Conservation (phyloP, 2,113 vertebrate species). For the Sebastes schlegelii region DNA sequence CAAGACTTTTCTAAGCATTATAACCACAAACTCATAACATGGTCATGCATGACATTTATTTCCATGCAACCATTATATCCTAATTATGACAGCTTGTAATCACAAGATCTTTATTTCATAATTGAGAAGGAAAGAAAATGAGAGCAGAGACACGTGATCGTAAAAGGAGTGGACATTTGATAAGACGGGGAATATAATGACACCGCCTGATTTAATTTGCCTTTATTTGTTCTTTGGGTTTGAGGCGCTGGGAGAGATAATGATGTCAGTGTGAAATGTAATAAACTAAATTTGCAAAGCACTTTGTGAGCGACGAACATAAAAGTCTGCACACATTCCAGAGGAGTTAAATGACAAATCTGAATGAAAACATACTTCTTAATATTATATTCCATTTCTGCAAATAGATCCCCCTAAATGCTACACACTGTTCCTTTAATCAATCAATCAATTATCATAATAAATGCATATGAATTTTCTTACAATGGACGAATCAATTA, state of each 20-base stretch:
- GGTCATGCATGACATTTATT: not conserved
- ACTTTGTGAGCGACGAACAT: not conserved
- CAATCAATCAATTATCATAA: not conserved
- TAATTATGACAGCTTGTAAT: constrained; percentile 4
- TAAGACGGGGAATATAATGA: not conserved
- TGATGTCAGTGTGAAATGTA: not conserved
- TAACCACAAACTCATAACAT: not conserved
- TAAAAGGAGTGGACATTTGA: not conserved
- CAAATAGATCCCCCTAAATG: no score
- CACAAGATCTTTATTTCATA: not conserved
- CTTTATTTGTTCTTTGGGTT: constrained; percentile 11
- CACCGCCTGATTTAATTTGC: not conserved
- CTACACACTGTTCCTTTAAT: no score
- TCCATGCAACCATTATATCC: not conserved
- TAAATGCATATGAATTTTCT: not conserved
- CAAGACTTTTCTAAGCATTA: not conserved
- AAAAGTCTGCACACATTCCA: not conserved
- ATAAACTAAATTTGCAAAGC: not conserved
- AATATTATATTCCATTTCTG: no score
- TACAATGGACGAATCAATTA: not conserved
- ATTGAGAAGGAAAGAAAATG: not conserved
- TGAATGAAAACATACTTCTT: no score
- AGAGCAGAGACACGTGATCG: not conserved
- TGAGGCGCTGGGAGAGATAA: not conserved
- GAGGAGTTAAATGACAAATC: no score